Percentiles rank a stretch among this genome's conserved stretches.
Conservation (phyloP, 1,140 invertebrate species). For the Tenebrio molitor region DNA sequence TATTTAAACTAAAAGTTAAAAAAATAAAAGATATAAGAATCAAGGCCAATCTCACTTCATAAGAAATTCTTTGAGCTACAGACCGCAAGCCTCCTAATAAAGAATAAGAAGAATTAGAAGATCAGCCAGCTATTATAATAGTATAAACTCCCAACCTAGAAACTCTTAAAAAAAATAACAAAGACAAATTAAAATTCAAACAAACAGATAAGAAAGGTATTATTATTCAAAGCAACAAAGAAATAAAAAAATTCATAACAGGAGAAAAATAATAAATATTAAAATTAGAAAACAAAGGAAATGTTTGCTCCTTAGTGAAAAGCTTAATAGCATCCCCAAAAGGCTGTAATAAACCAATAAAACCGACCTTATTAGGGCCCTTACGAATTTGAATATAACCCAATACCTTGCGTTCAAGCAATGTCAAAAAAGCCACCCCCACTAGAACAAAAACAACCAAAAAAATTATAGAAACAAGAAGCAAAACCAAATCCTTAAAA, state of each 20-base stretch:
- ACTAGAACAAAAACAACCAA: conserved; percentile 67
- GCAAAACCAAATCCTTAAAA: conserved; percentile 66
- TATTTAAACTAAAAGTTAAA: conserved; percentile 65
- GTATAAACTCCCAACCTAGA: conserved; percentile 72
- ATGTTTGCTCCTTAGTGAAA: conserved; percentile 73
- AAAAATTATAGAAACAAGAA: conserved; percentile 40
- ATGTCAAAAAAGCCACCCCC: too few species aligned
- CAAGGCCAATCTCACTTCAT: conserved; percentile 75
- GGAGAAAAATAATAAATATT: conserved; percentile 72
- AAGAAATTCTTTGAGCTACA: conserved; percentile 78
- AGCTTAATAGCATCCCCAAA: conserved; percentile 78
- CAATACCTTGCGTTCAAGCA: too few species aligned
- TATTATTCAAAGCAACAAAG: conserved; percentile 70
- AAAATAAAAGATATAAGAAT: conserved; percentile 70
- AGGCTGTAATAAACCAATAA: conserved; percentile 74
- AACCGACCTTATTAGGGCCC: conserved; percentile 77
- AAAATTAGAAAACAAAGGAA: conserved; percentile 69
- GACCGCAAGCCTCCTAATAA: conserved; percentile 74
- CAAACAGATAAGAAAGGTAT: conserved; percentile 65
- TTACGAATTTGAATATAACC: too few species aligned
- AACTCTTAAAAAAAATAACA: conserved; percentile 71
- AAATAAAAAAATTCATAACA: conserved; percentile 68
- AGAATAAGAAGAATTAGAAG: conserved; percentile 78
- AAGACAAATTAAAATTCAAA: conserved; percentile 67
- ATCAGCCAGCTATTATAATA: conserved; percentile 73